phyloP scores from a whole-genome alignment of 2,113 vertebrate species.

The Psilopsiagon aurifrons region DNA sequence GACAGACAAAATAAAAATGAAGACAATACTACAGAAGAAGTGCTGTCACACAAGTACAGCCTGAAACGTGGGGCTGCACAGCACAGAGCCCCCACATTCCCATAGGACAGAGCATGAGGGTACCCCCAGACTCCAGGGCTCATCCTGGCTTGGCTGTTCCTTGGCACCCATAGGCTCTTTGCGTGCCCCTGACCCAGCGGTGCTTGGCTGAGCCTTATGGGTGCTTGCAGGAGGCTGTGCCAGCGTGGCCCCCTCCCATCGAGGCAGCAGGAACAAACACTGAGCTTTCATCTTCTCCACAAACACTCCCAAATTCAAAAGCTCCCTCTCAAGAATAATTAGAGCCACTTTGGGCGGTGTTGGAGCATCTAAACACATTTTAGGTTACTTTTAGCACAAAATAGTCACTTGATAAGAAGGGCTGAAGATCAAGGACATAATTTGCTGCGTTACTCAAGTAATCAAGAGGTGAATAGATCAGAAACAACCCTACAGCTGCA shows the following conservation, averaged over 20 bases:
- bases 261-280: background rate
- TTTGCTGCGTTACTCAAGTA: background rate
- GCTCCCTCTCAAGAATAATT: conserved; percentile 17
- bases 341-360: background rate
- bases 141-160: background rate
- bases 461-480: background rate
- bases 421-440: background rate
- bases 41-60: background rate
- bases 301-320: background rate
- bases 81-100: background rate
- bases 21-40: background rate
- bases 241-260: rapidly evolving
- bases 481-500: background rate
- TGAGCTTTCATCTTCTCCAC: background rate
- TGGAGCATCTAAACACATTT: background rate
- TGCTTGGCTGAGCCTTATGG: rapidly evolving
- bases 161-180: background rate
- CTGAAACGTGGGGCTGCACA: rapidly evolving
- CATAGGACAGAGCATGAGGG: background rate
- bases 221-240: background rate
- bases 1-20: background rate
- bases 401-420: background rate
- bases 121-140: background rate
- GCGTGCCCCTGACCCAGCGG: rapidly evolving
- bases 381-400: background rate